Conservation (phyloP, 64 coral and sea anemone genomes). For the Hydrozoanthus tunicans region DNA sequence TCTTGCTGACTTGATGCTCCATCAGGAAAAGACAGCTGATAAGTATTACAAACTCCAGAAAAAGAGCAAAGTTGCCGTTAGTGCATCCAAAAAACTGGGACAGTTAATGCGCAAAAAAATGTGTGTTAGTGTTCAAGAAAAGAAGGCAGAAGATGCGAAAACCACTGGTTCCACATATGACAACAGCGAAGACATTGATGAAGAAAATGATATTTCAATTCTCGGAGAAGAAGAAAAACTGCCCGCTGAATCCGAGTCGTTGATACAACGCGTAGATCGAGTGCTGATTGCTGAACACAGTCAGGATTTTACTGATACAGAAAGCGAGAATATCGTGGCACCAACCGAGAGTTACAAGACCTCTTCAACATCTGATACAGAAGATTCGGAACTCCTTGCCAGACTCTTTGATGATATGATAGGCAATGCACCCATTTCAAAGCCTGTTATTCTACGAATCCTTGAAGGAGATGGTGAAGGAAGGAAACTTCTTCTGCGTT, state of each 20-base stretch:
- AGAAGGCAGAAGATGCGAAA: slow-evolving; percentile 1
- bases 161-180: neutral
- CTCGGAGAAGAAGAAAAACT: neutral
- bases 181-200: neutral
- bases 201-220: neutral
- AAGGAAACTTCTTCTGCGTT: slow-evolving; percentile 9
- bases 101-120: neutral
- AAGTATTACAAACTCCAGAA: slow-evolving; percentile 13
- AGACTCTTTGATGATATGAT: slow-evolving; percentile 11
- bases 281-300: neutral
- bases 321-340: slow-evolving; percentile 6
- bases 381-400: slow-evolving; percentile 16
- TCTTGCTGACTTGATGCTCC: slow-evolving; percentile 13
- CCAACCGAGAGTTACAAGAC: slow-evolving; percentile 28
- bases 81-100: slow-evolving; percentile 27
- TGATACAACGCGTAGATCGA: neutral
- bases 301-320: neutral
- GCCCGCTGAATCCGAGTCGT: neutral
- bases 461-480: neutral
- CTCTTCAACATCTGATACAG: slow-evolving; percentile 3
- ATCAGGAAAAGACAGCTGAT: neutral
- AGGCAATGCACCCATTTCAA: slow-evolving; percentile 8
- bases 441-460: neutral
- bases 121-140: slow-evolving; percentile 1
- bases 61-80: slow-evolving; percentile 17